Conservation (phyloP, 2,113 vertebrate species). For the Corythoichthys intestinalis region DNA sequence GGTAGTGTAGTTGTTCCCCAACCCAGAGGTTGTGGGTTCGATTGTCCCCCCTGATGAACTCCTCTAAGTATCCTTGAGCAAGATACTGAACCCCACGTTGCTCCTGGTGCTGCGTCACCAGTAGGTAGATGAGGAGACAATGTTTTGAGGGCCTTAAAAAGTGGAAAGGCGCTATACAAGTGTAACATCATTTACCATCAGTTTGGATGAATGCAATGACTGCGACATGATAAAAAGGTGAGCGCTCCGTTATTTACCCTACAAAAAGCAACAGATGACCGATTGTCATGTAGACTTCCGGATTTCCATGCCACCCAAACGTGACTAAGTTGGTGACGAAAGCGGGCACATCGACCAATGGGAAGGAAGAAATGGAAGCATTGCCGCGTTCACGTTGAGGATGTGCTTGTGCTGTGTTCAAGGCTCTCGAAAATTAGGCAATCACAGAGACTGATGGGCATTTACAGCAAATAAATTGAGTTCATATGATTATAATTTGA, state of each 20-base stretch:
- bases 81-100: too few relatives aligned
- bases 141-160: too few relatives aligned
- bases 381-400: neutral
- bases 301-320: conserved; percentile 59
- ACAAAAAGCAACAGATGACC: neutral
- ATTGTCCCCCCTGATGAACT: too few relatives aligned
- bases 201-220: neutral
- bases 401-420: neutral
- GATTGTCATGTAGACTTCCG: conserved; percentile 26
- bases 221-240: neutral
- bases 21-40: too few relatives aligned
- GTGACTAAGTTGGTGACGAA: conserved; percentile 32
- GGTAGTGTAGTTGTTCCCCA: too few relatives aligned
- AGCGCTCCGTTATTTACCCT: neutral
- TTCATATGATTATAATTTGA: neutral
- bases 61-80: too few relatives aligned
- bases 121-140: too few relatives aligned
- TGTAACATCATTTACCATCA: neutral
- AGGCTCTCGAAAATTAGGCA: neutral
- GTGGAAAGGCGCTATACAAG: too few relatives aligned
- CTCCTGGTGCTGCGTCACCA: too few relatives aligned
- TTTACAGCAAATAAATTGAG: neutral
- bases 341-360: conserved; percentile 38
- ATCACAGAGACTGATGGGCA: too few relatives aligned
- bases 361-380: neutral